Evolutionary conservation across 2,888 invertebrate species (phyloP), one percentile per base, ranked within the genome.

Genomic region (Tinea semifulvella): DNA sequence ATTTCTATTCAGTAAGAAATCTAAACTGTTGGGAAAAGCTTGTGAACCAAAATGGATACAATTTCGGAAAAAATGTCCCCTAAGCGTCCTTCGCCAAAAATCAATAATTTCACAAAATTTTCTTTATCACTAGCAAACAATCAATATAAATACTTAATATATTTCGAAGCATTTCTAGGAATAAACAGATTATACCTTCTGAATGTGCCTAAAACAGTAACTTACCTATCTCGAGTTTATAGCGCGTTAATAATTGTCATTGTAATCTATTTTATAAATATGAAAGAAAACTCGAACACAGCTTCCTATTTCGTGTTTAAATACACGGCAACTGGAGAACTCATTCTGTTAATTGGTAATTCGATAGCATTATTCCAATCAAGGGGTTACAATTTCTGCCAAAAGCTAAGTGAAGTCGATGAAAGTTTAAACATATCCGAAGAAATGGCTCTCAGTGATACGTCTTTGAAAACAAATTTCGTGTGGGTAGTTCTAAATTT

Each of bases 351-450:
- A 4, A 52, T 63, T 0, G 43, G 18, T 28, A 26, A 19, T 16
- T 58, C 1, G 52, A 53, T 5, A 56, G 63, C 31, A 28, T 43
- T 40, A 22, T 22, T 40, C n/a, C 40, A 20, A 22, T 20, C 40
- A 3, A 40, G 17, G 14, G 40, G 40, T 2, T 19, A 10, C n/a
- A 56, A 52, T 1, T 57, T 68, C 2, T 60, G 70, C 11, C 47
- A 53, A 17, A 59, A 65, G 31, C 45, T 74, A 0, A 53, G 53
- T 18, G 50, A 47, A 1, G 67, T 70, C 22, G 73, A 74, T 47
- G 52, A 57, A n/a, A 50, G 48, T 2, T 48, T 74, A 8, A 66
- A 69, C 16, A 62, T 74, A 16, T 50, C 50, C 26, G 55, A 60
- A 36, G 54, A 67, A 22, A 49, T 58, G 3, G 19, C 48, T 1